phyloP scores from a whole-genome alignment of 2,888 invertebrate species.

The Drosophila phalerata region DNA sequence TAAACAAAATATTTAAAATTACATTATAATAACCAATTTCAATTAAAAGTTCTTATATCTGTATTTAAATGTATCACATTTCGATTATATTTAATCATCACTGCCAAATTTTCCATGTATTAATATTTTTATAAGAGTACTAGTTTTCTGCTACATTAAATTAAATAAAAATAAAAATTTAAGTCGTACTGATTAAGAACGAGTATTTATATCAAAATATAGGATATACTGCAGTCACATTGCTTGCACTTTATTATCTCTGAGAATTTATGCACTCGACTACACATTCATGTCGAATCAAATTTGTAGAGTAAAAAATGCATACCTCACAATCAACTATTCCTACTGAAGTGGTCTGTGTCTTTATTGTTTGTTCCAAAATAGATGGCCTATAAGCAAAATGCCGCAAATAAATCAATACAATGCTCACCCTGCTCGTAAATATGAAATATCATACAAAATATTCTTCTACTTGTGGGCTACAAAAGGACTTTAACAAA shows the following conservation, averaged over 20 bases:
- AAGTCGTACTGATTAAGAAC: too few relatives aligned
- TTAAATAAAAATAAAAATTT: too few relatives aligned
- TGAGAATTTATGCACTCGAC: background rate
- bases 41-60: too few relatives aligned
- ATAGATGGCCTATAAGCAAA: slow-evolving; percentile 28
- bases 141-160: too few relatives aligned
- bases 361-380: slow-evolving; percentile 17
- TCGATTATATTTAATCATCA: too few relatives aligned
- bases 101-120: too few relatives aligned
- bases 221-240: background rate
- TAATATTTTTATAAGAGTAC: too few relatives aligned
- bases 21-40: too few relatives aligned
- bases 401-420: slow-evolving; percentile 38
- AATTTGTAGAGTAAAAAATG: background rate
- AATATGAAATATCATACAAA: slow-evolving; percentile 35
- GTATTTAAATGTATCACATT: too few relatives aligned
- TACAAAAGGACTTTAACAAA: background rate
- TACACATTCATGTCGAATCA: slow-evolving; percentile 21
- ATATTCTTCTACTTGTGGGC: slow-evolving; percentile 2
- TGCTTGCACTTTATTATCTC: background rate
- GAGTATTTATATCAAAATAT: background rate
- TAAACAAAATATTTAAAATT: too few relatives aligned
- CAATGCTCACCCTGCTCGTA: slow-evolving; percentile 19
- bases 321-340: slow-evolving; percentile 2
- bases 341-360: background rate